These are phyloP conservation scores for Marronus borbonicus DNA, from an alignment of 2,888 invertebrate species.

Conservation along the genomic window DNA sequence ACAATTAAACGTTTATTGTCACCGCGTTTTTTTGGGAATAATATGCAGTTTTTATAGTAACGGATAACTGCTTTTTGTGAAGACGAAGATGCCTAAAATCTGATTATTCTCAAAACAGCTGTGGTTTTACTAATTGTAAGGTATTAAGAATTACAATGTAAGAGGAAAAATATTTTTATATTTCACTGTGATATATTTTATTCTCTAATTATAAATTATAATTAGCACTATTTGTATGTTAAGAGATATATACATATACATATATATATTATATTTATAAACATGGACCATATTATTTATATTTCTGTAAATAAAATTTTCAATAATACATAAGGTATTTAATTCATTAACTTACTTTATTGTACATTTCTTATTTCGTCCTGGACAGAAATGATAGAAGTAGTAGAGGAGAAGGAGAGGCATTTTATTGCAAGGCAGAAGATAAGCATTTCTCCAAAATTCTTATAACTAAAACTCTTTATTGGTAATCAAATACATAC, in stretches of 20 bases:
- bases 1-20: conserved; percentile 2
- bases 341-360: background rate
- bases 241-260: background rate
- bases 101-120: conserved; percentile 22
- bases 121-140: conserved; percentile 40
- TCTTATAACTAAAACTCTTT: too few species aligned
- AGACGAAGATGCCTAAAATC: background rate
- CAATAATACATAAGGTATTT: background rate
- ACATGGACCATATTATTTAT: conserved; percentile 43
- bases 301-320: conserved; percentile 40
- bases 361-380: background rate
- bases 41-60: background rate
- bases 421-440: too few species aligned
- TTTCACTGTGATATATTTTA: conserved; percentile 45
- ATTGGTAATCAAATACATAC: too few species aligned
- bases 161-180: conserved; percentile 45
- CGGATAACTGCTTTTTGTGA: too few species aligned
- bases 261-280: conserved; percentile 41
- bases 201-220: conserved; percentile 33
- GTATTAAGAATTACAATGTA: conserved; percentile 24
- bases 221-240: conserved; percentile 42
- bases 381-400: too few species aligned
- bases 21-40: conserved; percentile 26
- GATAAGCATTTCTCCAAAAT: too few species aligned
- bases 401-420: too few species aligned